Percentiles rank a stretch among this genome's conserved stretches.
Evolutionary conservation across 2,888 invertebrate genomes (phyloP).

Genomic region (Petrolisthes cinctipes): DNA sequence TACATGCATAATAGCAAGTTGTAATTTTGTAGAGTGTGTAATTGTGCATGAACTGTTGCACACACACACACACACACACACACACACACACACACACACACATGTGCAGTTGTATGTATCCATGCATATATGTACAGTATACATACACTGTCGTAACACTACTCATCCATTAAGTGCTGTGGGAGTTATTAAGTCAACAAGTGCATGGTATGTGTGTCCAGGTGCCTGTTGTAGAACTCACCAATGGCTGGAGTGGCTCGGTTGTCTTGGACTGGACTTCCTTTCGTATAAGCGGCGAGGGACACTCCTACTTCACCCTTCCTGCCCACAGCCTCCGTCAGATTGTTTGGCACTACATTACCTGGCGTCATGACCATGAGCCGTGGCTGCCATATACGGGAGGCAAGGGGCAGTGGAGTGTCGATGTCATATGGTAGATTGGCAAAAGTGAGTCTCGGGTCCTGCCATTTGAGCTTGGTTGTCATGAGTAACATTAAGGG

Average conservation of each 20-base stretch:
- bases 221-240: neutral
- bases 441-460: slow-evolving; percentile 40
- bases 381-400: slow-evolving; percentile 43
- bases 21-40: no score
- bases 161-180: neutral
- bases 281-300: slow-evolving; percentile 21
- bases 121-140: neutral
- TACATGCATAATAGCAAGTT: no score
- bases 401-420: slow-evolving; percentile 28
- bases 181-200: neutral
- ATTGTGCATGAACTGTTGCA: no score
- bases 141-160: neutral
- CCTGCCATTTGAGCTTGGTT: slow-evolving; percentile 33
- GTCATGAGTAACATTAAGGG: slow-evolving; percentile 36
- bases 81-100: no score
- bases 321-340: neutral
- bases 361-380: slow-evolving; percentile 37
- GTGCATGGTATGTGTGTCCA: neutral
- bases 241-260: slow-evolving; percentile 23
- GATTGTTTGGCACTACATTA: slow-evolving; percentile 25
- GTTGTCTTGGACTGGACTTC: slow-evolving; percentile 23
- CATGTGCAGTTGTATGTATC: neutral
- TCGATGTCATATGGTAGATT: slow-evolving; percentile 27
- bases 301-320: neutral
- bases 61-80: no score